Percentiles rank a stretch among this genome's conserved stretches.
Conservation (phyloP, 2,888 invertebrate genomes). For the Phymatocera aterrima region DNA sequence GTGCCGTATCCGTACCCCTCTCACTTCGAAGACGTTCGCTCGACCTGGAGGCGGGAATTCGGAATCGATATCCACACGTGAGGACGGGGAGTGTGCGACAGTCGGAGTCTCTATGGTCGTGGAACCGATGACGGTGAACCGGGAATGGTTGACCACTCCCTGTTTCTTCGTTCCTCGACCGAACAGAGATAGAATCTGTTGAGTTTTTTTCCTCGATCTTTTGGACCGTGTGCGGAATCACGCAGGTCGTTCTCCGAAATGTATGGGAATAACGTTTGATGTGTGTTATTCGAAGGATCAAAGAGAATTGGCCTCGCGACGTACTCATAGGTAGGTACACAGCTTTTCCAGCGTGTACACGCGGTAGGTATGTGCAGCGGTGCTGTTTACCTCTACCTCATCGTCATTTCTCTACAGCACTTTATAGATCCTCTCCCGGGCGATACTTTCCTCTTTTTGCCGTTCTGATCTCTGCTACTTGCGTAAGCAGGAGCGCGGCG, state of each 20-base stretch:
- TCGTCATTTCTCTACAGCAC: not conserved
- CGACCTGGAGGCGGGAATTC: slow-evolving; percentile 31
- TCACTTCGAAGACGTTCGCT: slow-evolving; percentile 8
- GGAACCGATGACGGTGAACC: not conserved
- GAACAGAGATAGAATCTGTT: not conserved
- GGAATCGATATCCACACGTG: slow-evolving; percentile 42
- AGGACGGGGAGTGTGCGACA: slow-evolving; percentile 37
- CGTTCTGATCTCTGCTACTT: slow-evolving; percentile 14
- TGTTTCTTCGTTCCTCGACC: slow-evolving; percentile 13
- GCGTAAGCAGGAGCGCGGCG: slow-evolving; percentile 30
- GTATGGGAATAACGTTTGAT: not conserved
- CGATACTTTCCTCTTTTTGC: not conserved
- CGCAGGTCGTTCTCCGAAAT: not conserved
- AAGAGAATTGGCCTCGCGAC: not conserved
- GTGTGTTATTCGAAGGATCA: not conserved
- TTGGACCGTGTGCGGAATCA: not conserved
- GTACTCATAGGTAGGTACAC: not conserved
- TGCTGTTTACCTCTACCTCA: not conserved
- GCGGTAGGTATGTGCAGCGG: not conserved
- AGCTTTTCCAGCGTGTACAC: too few species aligned
- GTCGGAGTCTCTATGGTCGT: slow-evolving; percentile 2
- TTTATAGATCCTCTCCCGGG: slow-evolving; percentile 17
- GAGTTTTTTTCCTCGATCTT: not conserved
- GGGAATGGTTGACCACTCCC: slow-evolving; percentile 34
- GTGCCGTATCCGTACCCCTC: slow-evolving; percentile 11